phyloP scores from a whole-genome alignment of 2,797 vertebrate genomes.

The Sebastes reedi region DNA sequence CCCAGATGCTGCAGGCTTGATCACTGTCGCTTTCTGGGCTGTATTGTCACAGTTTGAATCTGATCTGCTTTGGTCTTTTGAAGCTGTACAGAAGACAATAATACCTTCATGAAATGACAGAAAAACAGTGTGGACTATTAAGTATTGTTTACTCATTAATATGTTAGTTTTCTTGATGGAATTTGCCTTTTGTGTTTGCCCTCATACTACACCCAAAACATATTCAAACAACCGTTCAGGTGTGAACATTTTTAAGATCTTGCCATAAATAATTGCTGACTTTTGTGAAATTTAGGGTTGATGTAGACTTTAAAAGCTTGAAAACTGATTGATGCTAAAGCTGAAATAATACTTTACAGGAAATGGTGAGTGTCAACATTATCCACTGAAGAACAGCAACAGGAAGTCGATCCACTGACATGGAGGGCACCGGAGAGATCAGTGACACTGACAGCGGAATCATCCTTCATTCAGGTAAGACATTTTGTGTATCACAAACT shows the following conservation, averaged over 20 bases:
- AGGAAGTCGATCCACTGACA: slow-evolving; percentile 55
- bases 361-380: slow-evolving; percentile 50
- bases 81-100: neutral
- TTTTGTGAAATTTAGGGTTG: neutral
- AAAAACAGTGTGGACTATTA: neutral
- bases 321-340: slow-evolving; percentile 2
- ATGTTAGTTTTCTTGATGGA: neutral
- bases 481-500: neutral
- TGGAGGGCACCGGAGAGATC: slow-evolving; percentile 89
- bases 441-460: slow-evolving; percentile 91
- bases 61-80: neutral
- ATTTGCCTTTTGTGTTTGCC: neutral
- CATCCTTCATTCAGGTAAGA: slow-evolving; percentile 90
- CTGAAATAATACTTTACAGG: slow-evolving; percentile 60
- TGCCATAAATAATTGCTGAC: neutral
- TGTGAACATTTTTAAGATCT: neutral
- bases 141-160: neutral
- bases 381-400: slow-evolving; percentile 49
- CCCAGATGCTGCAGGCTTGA: neutral
- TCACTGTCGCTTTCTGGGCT: neutral
- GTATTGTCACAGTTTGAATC: neutral
- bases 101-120: neutral
- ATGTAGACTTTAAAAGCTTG: neutral
- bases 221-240: neutral
- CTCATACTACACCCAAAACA: neutral